A percentile compares a stretch with the other conserved stretches of the same genome.
Conservation (phyloP, 2,888 invertebrate species). For the Euplexia lucipara region DNA sequence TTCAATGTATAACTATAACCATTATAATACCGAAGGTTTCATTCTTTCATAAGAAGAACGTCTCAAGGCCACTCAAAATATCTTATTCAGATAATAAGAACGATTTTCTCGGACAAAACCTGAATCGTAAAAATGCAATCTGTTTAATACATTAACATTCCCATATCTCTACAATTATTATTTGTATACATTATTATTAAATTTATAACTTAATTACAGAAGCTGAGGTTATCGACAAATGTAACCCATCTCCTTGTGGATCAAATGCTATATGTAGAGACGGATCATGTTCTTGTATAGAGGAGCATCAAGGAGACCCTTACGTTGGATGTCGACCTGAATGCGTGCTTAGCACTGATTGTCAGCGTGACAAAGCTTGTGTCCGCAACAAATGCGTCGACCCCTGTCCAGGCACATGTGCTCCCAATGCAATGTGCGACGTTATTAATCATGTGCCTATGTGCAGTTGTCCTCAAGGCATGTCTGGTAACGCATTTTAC, state of each 20-base stretch:
- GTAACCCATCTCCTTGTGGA: conserved; percentile 93
- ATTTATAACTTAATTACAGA: conserved; percentile 65
- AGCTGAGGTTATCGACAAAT: conserved; percentile 80
- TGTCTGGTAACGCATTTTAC: conserved; percentile 93
- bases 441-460: conserved; percentile 94
- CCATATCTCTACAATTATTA: background rate
- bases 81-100: too few species aligned
- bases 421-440: conserved; percentile 93
- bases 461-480: conserved; percentile 93
- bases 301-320: conserved; percentile 93
- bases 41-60: too few species aligned
- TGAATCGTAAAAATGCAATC: too few species aligned
- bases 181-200: background rate
- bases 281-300: conserved; percentile 91
- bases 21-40: too few species aligned
- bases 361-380: conserved; percentile 92
- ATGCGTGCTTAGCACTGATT: conserved; percentile 93
- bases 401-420: conserved; percentile 94
- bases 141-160: too few species aligned
- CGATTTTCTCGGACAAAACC: too few species aligned
- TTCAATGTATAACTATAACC: too few species aligned
- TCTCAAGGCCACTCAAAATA: too few species aligned
- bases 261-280: conserved; percentile 91
- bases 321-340: conserved; percentile 93
- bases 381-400: conserved; percentile 93